Percentiles rank a stretch among this genome's conserved stretches.
These are phyloP conservation scores for Solea solea DNA, from an alignment of 2,113 vertebrate species.

Conservation along the genomic window DNA sequence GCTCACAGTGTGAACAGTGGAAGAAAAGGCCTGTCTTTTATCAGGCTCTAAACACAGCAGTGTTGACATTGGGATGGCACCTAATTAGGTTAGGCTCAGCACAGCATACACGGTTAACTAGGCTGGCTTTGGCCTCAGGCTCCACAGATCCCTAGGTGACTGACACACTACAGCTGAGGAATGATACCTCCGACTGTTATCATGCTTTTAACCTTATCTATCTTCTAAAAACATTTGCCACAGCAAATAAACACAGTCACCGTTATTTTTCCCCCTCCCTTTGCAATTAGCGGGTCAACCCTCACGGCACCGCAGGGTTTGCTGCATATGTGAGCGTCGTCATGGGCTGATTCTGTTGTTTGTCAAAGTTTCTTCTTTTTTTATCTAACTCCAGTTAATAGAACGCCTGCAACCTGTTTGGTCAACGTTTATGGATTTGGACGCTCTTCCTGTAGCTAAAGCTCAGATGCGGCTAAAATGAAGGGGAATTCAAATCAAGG, in stretches of 20 bases:
- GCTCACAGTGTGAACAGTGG: constrained; percentile 60
- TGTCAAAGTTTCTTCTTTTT: no score
- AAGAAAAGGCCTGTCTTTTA: constrained; percentile 69
- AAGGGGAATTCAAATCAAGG: no score
- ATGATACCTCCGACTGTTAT: constrained; percentile 52
- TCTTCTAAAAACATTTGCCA: constrained; percentile 51
- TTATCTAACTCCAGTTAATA: no score
- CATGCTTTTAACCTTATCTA: constrained; percentile 44
- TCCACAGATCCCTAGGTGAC: constrained; percentile 74
- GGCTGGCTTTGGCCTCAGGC: constrained; percentile 75
- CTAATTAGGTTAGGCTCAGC: constrained; percentile 77
- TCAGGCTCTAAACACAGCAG: constrained; percentile 67
- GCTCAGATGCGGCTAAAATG: neutral
- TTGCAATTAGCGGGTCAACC: constrained; percentile 36
- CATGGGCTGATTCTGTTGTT: neutral
- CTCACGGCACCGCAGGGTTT: constrained; percentile 13
- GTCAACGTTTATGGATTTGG: neutral
- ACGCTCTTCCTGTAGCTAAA: neutral
- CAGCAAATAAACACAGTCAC: constrained; percentile 8
- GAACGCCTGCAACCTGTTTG: neutral
- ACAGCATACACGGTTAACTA: constrained; percentile 76
- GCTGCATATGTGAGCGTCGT: constrained; percentile 3
- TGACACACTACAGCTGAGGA: constrained; percentile 52
- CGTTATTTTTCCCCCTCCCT: neutral
- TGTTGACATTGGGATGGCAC: constrained; percentile 79